phyloP scores from a whole-genome alignment of 1,140 invertebrate species.

The Magallana angulata region DNA sequence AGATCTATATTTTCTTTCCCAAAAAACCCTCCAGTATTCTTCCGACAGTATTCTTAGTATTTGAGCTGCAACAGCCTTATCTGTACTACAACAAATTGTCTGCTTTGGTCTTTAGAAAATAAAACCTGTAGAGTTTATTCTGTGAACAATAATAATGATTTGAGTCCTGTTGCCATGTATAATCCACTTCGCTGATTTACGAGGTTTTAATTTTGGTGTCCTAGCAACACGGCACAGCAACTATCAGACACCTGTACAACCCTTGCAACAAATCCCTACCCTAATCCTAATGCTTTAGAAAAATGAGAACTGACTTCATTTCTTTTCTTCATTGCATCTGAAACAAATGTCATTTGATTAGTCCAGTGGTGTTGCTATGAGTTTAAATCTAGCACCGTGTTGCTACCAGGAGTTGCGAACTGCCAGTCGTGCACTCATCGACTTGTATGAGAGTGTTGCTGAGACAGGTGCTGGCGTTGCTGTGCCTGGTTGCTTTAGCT shows the following conservation, averaged over 20 bases:
- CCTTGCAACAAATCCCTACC: background rate
- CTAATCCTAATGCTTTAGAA: background rate
- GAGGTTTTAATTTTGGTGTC: constrained; percentile 20
- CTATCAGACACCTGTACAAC: background rate
- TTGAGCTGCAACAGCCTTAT: too few relatives aligned
- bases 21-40: background rate
- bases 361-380: background rate
- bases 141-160: background rate
- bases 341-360: background rate
- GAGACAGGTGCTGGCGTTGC: background rate
- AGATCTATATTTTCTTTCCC: background rate
- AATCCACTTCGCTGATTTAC: background rate
- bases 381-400: background rate
- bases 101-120: too few relatives aligned
- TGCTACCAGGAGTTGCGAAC: too few relatives aligned
- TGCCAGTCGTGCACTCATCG: too few relatives aligned
- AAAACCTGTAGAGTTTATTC: too few relatives aligned
- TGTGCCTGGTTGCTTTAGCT: constrained; percentile 4
- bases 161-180: background rate
- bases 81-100: too few relatives aligned
- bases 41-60: background rate
- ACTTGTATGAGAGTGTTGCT: background rate
- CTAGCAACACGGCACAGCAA: background rate
- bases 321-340: too few relatives aligned
- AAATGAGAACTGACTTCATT: too few relatives aligned